Conservation (phyloP, 2,888 invertebrate species). For the Agrenia bidenticulata region DNA sequence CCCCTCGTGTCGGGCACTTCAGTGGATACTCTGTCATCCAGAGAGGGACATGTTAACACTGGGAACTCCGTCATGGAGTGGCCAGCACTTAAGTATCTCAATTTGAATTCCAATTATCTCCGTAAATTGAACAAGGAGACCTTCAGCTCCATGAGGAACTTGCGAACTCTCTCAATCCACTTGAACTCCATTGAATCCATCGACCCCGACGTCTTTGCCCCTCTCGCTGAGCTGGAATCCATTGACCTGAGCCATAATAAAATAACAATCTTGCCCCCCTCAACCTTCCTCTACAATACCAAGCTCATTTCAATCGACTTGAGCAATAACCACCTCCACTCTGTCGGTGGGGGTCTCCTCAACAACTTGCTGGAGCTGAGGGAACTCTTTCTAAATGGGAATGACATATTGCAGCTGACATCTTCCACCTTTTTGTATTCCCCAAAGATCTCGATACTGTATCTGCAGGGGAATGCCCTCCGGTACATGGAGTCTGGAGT, state of each 20-base stretch:
- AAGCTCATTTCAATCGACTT: constrained; percentile 79
- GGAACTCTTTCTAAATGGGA: constrained; percentile 82
- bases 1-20: too few relatives aligned
- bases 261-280: constrained; percentile 71
- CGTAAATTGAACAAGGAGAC: constrained; percentile 72
- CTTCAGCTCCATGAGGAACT: constrained; percentile 75
- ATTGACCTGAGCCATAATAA: constrained; percentile 86
- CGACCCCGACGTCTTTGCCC: constrained; percentile 74
- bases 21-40: too few relatives aligned
- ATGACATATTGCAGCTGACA: constrained; percentile 81
- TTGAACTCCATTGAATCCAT: constrained; percentile 79
- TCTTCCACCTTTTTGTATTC: constrained; percentile 76
- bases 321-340: constrained; percentile 85
- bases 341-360: constrained; percentile 75
- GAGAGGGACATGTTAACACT: too few relatives aligned
- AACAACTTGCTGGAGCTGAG: constrained; percentile 74
- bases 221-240: constrained; percentile 73
- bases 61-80: constrained; percentile 44
- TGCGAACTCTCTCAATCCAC: constrained; percentile 78
- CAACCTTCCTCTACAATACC: constrained; percentile 73
- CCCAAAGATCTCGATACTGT: constrained; percentile 73
- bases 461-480: constrained; percentile 83
- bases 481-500: constrained; percentile 73
- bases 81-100: constrained; percentile 69
- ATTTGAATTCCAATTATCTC: constrained; percentile 83